Base-by-base conservation (phyloP, 2,797 vertebrate genomes). In the Oryzias dopingdopingensis region DNA sequence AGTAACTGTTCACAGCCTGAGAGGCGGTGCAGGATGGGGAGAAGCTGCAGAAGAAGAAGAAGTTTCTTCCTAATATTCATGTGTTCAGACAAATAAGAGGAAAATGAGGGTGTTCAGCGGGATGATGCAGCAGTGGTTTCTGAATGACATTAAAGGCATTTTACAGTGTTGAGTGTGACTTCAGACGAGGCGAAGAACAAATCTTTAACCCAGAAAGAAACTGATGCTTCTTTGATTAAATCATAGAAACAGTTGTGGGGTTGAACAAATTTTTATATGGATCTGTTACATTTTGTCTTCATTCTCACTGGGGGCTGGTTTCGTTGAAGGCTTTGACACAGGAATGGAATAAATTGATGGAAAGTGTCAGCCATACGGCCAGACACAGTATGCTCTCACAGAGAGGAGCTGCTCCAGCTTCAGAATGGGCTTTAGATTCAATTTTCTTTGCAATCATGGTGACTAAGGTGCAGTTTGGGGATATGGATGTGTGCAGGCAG, bases 281-380 rank as follows among this genome's bases (percentile, higher is more conserved):
- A 66, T 54, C 72, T 52, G 58, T 64, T 67, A 61, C 46, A 12
- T 20, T 43, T 67, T 56, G 48, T 17, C 52, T 62, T 59, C 70
- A 37, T 67, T 49, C 47, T 8, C 18, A 23, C 57, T 16, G 62
- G 62, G 58, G 65, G 40, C 70, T 70, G 1, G 52, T 65, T 51
- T 49, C 59, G 43, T 46, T 72, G 72, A 65, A 64, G 64, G 69
- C 48, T 84, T 76, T 79, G 79, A 78, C 78, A 60, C 45, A 52
- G 68, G 70, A 74, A 74, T 79, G 80, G 81, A 76, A 59, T 59
- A 82, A 77, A 58, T 70, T 86, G 83, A 86, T 69, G 58, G 69
- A 83, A 86, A 74, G 67, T 65, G 81, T 57, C 57, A 72, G 73
- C 70, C 76, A 51, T 63, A 48, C 57, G 52, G 58, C 29, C 44